phyloP scores from a whole-genome alignment of 2,888 invertebrate species.

The Mylabris sibirica region DNA sequence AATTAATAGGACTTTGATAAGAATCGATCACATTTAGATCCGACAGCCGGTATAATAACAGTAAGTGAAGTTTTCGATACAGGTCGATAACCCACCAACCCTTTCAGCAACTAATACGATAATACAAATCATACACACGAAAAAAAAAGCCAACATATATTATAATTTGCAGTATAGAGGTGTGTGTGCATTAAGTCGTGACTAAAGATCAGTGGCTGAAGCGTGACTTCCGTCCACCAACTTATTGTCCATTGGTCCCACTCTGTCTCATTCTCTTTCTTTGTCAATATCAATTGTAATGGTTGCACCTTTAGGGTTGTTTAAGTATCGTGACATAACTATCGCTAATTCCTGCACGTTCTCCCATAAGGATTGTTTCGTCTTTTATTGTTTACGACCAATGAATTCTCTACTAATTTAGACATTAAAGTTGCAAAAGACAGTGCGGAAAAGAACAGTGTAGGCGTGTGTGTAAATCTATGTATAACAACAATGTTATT shows the following conservation, averaged over 20 bases:
- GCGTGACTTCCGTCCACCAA: slow-evolving; percentile 46
- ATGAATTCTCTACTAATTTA: neutral
- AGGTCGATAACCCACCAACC: slow-evolving; percentile 1
- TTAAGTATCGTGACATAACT: neutral
- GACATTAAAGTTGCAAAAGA: neutral
- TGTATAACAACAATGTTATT: neutral
- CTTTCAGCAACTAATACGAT: neutral
- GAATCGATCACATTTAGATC: too few species aligned
- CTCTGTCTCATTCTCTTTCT: too few species aligned
- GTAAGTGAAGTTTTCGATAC: neutral
- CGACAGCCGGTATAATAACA: too few species aligned
- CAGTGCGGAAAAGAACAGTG: neutral
- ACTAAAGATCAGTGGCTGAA: slow-evolving; percentile 46
- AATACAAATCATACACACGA: neutral
- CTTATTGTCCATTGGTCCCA: slow-evolving; percentile 7
- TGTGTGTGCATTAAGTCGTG: slow-evolving; percentile 48
- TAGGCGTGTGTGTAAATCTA: neutral
- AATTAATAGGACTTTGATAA: too few species aligned
- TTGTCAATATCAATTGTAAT: neutral
- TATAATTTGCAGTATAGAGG: slow-evolving; percentile 49
- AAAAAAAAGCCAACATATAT: neutral
- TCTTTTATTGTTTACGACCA: neutral
- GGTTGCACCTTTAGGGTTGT: neutral
- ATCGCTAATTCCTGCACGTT: slow-evolving; percentile 6
- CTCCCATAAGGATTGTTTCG: neutral